Evolutionary conservation across 1,140 invertebrate genomes (phyloP), one percentile per base, ranked within the genome.

Genomic region (Polypedilum vanderplanki): DNA sequence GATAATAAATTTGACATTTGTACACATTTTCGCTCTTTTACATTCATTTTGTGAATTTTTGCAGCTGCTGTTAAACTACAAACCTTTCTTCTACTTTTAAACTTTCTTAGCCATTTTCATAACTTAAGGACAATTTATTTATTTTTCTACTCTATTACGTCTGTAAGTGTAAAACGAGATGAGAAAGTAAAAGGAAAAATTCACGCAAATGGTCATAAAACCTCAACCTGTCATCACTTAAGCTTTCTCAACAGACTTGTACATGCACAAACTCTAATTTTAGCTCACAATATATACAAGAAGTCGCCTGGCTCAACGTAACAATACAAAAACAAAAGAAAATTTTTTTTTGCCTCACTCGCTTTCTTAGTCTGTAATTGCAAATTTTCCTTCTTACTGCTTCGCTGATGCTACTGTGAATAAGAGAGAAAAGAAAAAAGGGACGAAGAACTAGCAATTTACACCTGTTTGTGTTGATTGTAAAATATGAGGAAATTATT

Each of bases 171-270:
- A 70, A 70, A 18, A 70, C 20, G 65, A 70, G 10, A 70, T 7
- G 65, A 20, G 24, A 70, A 9, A 70, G 4, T 20, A 10, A 70
- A 70, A 70, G 17, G n/a, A n/a, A 70, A 70, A 70, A 18, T 20
- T 18, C 65, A 70, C 65, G 65, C 65, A 22, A 18, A 18, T 12
- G 17, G 65, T 17, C 17, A 70, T 7, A 20, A 67, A 70, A 70
- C 65, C 65, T 70, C 65, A 70, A 70, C 65, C 65, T 70, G 65
- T 70, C 65, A 70, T 70, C 65, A 70, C 18, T 18, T 70, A 70
- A 70, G 17, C 65, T 70, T 70, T 70, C 65, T 18, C 17, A 70
- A 70, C 17, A 70, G n/a, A 57, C 46, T 57, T 12, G 4, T 12
- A 9, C 46, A 20, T n/a, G n/a, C 1, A 12, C n/a, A 17, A 57